Evolutionary conservation across 1,140 invertebrate species (phyloP).

Genomic region (Orius laevigatus): DNA sequence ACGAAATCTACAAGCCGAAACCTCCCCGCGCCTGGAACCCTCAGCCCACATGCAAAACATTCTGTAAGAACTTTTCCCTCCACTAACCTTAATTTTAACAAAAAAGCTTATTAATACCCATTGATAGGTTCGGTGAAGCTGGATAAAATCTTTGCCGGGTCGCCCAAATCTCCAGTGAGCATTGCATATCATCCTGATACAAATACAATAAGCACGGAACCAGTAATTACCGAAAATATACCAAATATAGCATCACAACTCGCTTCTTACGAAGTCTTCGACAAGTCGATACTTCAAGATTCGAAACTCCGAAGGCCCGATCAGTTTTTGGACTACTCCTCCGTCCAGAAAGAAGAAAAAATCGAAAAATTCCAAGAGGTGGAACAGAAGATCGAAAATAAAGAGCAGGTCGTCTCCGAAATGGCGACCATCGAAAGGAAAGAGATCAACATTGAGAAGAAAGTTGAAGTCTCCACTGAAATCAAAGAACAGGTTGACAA

Average conservation of each 20-base stretch:
- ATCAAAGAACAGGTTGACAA: slow-evolving; percentile 10
- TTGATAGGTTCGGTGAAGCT: slow-evolving; percentile 20
- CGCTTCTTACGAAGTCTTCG: slow-evolving; percentile 10
- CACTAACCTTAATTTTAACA: background rate
- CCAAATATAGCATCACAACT: slow-evolving; percentile 10
- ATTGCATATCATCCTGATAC: slow-evolving; percentile 19
- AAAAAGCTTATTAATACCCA: background rate
- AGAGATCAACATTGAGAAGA: background rate
- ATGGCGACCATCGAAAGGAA: background rate
- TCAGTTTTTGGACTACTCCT: slow-evolving; percentile 9
- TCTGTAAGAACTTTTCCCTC: slow-evolving; percentile 12
- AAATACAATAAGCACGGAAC: slow-evolving; percentile 17
- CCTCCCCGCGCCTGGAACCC: slow-evolving; percentile 35
- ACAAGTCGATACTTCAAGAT: slow-evolving; percentile 12
- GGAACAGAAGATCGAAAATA: background rate
- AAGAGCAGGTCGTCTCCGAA: too few species aligned
- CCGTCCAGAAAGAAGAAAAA: background rate
- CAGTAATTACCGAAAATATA: slow-evolving; percentile 9
- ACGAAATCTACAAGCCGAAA: slow-evolving; percentile 30
- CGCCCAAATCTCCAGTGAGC: slow-evolving; percentile 21
- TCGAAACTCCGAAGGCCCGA: slow-evolving; percentile 7
- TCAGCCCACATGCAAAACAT: slow-evolving; percentile 9
- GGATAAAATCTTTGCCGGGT: slow-evolving; percentile 22
- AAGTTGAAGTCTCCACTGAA: background rate
- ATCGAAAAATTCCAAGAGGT: background rate